Conservation (phyloP, 2,113 vertebrate species). For the Silurus meridionalis region DNA sequence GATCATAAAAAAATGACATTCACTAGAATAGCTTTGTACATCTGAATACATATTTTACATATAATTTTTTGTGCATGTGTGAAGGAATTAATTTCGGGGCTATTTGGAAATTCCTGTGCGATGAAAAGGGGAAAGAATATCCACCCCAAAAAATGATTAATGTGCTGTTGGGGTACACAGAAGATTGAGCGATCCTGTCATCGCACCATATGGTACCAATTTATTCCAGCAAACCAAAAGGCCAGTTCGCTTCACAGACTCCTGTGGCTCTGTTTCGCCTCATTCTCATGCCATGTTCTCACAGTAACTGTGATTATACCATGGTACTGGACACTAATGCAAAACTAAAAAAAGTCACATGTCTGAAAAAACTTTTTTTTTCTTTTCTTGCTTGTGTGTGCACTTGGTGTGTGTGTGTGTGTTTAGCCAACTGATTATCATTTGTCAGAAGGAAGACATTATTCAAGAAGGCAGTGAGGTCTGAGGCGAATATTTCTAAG, state of each 20-base stretch:
- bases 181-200: slow-evolving; percentile 82
- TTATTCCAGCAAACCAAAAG: slow-evolving; percentile 75
- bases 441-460: slow-evolving; percentile 31
- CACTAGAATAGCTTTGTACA: neutral
- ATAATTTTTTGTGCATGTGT: slow-evolving; percentile 70
- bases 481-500: neutral
- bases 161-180: slow-evolving; percentile 78
- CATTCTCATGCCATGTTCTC: slow-evolving; percentile 49
- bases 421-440: neutral
- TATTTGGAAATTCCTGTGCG: slow-evolving; percentile 76
- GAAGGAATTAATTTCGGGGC: slow-evolving; percentile 69
- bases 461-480: slow-evolving; percentile 4
- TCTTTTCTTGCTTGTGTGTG: neutral
- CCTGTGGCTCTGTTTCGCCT: slow-evolving; percentile 62
- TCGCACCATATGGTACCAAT: slow-evolving; percentile 79
- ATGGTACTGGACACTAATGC: neutral
- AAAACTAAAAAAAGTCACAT: slow-evolving; percentile 10
- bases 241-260: slow-evolving; percentile 71
- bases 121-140: slow-evolving; percentile 75
- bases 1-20: slow-evolving; percentile 14
- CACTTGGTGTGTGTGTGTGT: neutral
- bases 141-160: slow-evolving; percentile 77
- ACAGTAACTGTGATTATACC: slow-evolving; percentile 34
- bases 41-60: slow-evolving; percentile 67
- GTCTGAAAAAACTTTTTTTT: neutral